A percentile compares a stretch with the other conserved stretches of the same genome.
These are phyloP conservation scores for Monomorium pharaonis DNA, from an alignment of 1,140 invertebrate genomes.

Conservation along the genomic window DNA sequence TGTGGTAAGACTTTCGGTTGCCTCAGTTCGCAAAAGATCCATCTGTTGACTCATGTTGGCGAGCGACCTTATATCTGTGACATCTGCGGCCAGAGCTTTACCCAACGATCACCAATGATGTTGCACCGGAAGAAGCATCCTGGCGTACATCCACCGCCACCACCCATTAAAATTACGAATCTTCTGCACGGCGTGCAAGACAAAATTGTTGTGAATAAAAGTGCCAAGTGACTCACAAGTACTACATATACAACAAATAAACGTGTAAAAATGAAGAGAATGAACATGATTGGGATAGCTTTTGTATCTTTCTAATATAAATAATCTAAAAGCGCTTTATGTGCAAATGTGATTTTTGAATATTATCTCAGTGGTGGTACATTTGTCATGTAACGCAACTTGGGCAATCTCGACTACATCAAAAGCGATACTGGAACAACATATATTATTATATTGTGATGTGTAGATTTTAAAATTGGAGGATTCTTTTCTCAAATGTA, in stretches of 20 bases:
- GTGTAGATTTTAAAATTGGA: neutral
- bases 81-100: constrained; percentile 84
- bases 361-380: neutral
- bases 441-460: neutral
- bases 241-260: neutral
- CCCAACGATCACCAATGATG: constrained; percentile 84
- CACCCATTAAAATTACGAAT: constrained; percentile 80
- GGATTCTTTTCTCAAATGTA: constrained; percentile 11
- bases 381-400: constrained; percentile 5
- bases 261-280: neutral
- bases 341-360: neutral
- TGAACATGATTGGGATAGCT: neutral
- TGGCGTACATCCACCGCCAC: constrained; percentile 82
- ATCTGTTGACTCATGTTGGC: constrained; percentile 84
- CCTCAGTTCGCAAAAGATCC: constrained; percentile 82
- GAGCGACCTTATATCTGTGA: constrained; percentile 86
- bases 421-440: neutral
- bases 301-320: constrained; percentile 27
- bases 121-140: constrained; percentile 86
- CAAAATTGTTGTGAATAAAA: constrained; percentile 78
- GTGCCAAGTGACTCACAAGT: constrained; percentile 58
- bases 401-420: neutral
- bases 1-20: constrained; percentile 87
- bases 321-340: neutral
- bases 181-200: constrained; percentile 79